Percentiles rank a stretch among this genome's conserved stretches.
Conservation (phyloP, 2,888 invertebrate genomes). For the Acleris sparsana region DNA sequence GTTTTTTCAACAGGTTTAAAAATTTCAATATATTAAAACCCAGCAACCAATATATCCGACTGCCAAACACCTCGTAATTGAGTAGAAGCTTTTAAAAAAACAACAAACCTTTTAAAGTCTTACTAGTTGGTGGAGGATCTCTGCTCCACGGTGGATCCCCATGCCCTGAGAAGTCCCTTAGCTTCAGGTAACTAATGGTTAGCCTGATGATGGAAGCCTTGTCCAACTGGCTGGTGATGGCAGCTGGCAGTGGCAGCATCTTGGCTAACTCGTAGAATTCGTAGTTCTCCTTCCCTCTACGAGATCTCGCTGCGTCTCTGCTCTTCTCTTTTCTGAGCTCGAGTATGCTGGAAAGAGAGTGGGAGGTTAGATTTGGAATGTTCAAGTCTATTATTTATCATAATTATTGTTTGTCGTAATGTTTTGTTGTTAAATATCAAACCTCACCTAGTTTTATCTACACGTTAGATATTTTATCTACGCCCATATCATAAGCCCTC, state of each 20-base stretch:
- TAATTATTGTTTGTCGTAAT: too few relatives aligned
- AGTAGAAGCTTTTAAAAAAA: background rate
- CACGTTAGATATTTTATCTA: too few relatives aligned
- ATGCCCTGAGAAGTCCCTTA: conserved; percentile 96
- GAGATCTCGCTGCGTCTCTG: conserved; percentile 94
- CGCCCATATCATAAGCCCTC: too few relatives aligned
- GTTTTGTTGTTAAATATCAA: too few relatives aligned
- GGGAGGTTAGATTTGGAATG: conserved; percentile 47
- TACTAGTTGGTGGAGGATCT: conserved; percentile 90
- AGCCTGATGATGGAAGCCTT: conserved; percentile 98
- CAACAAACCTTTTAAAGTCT: conserved; percentile 91
- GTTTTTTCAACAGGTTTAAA: too few relatives aligned
- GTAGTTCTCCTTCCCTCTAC: conserved; percentile 97
- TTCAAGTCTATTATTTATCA: background rate
- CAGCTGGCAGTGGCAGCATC: conserved; percentile 95
- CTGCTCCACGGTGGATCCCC: conserved; percentile 98
- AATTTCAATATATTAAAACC: too few relatives aligned
- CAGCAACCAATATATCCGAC: too few relatives aligned
- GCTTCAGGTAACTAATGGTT: conserved; percentile 97
- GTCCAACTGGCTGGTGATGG: conserved; percentile 96
- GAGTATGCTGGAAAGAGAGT: conserved; percentile 89
- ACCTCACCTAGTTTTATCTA: too few relatives aligned
- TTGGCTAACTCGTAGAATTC: conserved; percentile 98
- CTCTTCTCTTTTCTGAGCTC: conserved; percentile 97
- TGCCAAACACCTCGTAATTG: too few relatives aligned